phyloP scores from a whole-genome alignment of 2,113 vertebrate genomes.

The Grammomys surdaster region DNA sequence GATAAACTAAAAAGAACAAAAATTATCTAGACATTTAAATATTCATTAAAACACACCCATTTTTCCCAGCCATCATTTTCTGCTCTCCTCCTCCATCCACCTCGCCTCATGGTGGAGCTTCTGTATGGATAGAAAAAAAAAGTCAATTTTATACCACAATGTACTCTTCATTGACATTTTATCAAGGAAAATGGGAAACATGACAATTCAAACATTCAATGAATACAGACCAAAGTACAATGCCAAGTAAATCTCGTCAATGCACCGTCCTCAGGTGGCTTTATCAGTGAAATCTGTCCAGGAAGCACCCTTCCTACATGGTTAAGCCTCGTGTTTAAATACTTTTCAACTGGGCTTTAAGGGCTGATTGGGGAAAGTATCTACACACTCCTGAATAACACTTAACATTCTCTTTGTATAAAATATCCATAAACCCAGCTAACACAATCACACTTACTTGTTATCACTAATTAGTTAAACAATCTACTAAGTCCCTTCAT shows the following conservation, averaged over 20 bases:
- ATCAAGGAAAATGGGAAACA: constrained; percentile 59
- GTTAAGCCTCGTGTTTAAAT: neutral
- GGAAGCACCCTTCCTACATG: neutral
- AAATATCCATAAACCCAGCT: constrained; percentile 46
- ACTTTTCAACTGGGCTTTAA: neutral
- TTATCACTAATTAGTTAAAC: constrained; percentile 29
- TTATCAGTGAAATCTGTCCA: constrained; percentile 23
- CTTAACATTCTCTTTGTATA: neutral
- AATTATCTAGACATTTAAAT: constrained; percentile 56
- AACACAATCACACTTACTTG: neutral
- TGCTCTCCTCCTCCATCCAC: constrained; percentile 96
- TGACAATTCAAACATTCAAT: constrained; percentile 51
- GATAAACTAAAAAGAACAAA: constrained; percentile 58
- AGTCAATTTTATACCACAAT: constrained; percentile 60
- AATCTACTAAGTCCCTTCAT: constrained; percentile 25
- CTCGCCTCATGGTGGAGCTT: constrained; percentile 96
- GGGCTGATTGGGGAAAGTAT: neutral
- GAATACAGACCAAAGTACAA: constrained; percentile 6
- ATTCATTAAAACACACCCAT: constrained; percentile 89
- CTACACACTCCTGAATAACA: neutral
- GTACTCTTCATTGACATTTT: constrained; percentile 49
- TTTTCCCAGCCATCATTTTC: constrained; percentile 94
- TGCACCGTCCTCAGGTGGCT: neutral
- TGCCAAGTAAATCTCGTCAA: neutral
- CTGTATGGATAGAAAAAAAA: constrained; percentile 80